phyloP scores from a whole-genome alignment of 2,888 invertebrate genomes.

The Caenorhabditis sinica region DNA sequence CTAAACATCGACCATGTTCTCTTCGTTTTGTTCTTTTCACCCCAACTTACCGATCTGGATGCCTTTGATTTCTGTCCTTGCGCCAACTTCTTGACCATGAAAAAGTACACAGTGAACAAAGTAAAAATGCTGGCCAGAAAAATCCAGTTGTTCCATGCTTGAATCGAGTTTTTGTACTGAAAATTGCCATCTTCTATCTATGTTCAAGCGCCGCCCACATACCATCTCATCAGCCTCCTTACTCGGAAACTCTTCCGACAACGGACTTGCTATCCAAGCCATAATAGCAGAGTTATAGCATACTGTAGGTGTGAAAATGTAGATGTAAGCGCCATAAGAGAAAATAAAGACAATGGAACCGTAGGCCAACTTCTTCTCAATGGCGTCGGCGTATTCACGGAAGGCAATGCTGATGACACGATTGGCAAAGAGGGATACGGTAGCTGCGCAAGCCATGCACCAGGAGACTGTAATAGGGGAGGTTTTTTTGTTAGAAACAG shows the following conservation, averaged over 20 bases:
- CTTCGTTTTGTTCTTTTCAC: background rate
- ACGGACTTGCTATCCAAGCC: conserved; percentile 11
- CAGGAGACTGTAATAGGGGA: conserved; percentile 36
- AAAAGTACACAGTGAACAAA: conserved; percentile 21
- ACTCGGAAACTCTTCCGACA: conserved; percentile 16
- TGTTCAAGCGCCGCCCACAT: too few species aligned
- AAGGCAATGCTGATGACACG: conserved; percentile 45
- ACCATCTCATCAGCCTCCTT: conserved; percentile 6
- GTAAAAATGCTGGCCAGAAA: conserved; percentile 22
- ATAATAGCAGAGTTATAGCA: conserved; percentile 18
- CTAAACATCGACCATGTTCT: too few species aligned
- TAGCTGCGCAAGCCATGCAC: conserved; percentile 45
- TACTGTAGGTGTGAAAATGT: conserved; percentile 15
- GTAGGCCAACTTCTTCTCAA: conserved; percentile 47
- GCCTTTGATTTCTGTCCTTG: conserved; percentile 43
- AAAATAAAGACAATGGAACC: conserved; percentile 28
- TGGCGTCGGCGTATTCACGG: conserved; percentile 41
- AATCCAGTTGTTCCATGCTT: conserved; percentile 30
- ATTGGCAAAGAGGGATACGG: conserved; percentile 42
- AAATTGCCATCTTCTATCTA: too few species aligned
- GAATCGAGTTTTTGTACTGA: conserved; percentile 19
- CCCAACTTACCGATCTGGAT: conserved; percentile 21
- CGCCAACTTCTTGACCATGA: conserved; percentile 23
- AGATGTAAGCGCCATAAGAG: conserved; percentile 1
- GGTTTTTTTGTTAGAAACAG: background rate